Conservation (phyloP, 2,888 invertebrate genomes). For the Microctonus aethiopoides region DNA sequence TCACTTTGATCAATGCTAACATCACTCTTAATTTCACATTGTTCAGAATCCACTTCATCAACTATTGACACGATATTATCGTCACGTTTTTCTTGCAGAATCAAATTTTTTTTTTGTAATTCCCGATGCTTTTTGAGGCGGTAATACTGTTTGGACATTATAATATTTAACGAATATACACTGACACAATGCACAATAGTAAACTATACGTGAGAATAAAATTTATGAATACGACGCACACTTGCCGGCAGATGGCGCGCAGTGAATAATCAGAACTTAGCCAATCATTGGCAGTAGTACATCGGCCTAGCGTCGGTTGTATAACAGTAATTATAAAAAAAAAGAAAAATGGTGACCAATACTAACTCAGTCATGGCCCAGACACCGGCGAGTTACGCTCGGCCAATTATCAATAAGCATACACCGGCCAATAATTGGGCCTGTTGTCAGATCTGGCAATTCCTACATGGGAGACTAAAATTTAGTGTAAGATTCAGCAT, state of each 20-base stretch:
- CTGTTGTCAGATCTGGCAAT: conserved; percentile 30
- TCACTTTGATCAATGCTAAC: neutral
- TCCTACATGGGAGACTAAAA: no score
- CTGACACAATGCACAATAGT: neutral
- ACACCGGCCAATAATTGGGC: conserved; percentile 21
- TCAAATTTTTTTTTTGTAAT: conserved; percentile 15
- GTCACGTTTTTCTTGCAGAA: conserved; percentile 1
- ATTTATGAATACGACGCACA: neutral
- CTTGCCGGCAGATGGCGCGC: conserved; percentile 18
- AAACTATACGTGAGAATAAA: neutral
- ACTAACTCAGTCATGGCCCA: conserved; percentile 19
- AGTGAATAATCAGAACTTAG: conserved; percentile 1
- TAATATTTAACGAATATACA: conserved; percentile 7
- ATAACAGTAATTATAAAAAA: conserved; percentile 23
- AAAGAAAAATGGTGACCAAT: conserved; percentile 12
- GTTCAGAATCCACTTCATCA: conserved; percentile 15
- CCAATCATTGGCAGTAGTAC: conserved; percentile 24
- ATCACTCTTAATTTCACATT: neutral
- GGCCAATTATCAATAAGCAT: conserved; percentile 26
- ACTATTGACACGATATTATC: conserved; percentile 2
- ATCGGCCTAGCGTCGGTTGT: conserved; percentile 21
- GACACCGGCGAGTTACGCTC: conserved; percentile 16
- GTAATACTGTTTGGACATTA: conserved; percentile 17
- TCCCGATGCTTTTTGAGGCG: conserved; percentile 22
- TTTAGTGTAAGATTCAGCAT: no score